A percentile compares a stretch with the other conserved stretches of the same genome.
Evolutionary conservation across 2,113 vertebrate species (phyloP).

Genomic region (Jaculus jaculus): DNA sequence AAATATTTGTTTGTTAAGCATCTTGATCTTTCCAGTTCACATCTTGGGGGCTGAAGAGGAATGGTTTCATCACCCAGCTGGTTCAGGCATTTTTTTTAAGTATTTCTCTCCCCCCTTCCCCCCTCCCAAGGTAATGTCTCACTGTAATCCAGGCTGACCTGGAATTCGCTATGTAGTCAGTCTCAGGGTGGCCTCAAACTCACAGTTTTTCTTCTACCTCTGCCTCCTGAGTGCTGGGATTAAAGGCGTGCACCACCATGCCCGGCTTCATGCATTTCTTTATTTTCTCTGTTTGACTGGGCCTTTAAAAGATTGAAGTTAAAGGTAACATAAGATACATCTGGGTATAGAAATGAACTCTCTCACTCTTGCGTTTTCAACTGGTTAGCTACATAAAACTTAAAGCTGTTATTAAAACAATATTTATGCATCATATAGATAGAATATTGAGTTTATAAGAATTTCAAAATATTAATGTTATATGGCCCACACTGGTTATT

Average conservation of each 20-base stretch:
- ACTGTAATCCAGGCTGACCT: too few relatives aligned
- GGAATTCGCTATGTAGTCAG: too few relatives aligned
- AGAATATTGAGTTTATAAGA: background rate
- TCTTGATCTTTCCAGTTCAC: background rate
- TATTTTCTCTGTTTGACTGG: background rate
- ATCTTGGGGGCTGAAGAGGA: background rate
- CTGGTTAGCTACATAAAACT: background rate
- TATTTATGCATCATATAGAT: background rate
- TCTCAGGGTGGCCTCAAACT: too few relatives aligned
- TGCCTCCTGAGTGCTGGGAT: too few relatives aligned
- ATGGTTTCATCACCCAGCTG: background rate
- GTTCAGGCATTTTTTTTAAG: too few relatives aligned
- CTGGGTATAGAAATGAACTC: background rate
- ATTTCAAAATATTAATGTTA: constrained; percentile 37
- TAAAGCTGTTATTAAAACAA: background rate
- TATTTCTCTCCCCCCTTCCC: too few relatives aligned
- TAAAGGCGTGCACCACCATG: too few relatives aligned
- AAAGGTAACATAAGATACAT: background rate
- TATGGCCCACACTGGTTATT: background rate
- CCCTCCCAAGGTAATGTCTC: too few relatives aligned
- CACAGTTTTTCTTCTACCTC: too few relatives aligned
- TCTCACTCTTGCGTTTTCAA: background rate
- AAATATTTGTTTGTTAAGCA: background rate
- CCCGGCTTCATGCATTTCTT: background rate
- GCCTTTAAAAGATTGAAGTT: background rate